Evolutionary conservation across 1,140 invertebrate genomes (phyloP), one percentile per base, ranked within the genome.

Genomic region (Penaeus indicus): DNA sequence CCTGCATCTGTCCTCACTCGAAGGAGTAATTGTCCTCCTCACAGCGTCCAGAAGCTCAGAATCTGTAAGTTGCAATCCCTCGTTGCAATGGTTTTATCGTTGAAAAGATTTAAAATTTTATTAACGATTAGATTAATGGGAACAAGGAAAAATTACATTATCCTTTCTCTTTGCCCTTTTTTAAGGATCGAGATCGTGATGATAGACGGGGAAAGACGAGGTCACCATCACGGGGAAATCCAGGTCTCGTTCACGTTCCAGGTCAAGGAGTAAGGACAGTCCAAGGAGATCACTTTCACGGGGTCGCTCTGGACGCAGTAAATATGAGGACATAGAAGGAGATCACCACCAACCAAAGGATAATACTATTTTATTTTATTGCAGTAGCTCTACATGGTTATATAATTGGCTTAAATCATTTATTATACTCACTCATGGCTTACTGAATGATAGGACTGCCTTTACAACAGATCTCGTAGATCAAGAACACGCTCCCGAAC

Each of bases 181-280:
- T 61, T 67, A 54, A 89, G 88, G 83, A 85, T 1, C 77, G 88
- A 80, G 89, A 90, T 75, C 11, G 89, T 42, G 89, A 90, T 84
- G 89, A 87, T 22, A 86, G 90, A 62, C 85, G 91, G n/a, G 83
- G 91, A n/a, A 54, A 92, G 95, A 72, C 94, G 8, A 92, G 94
- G 60, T 95, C 94, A 1, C 93, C 95, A 67, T 96, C 95, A 1
- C 95, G 95, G 93, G 95, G 95, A 80, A 93, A 85, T 94, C 94
- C 63, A 54, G 88, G 19, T 81, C 88, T 42, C 94, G 95, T 32
- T 87, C 89, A 16, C 93, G 95, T 18, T 94, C 93, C 62, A 93
- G 95, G 83, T 95, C 95, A 0, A 93, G 95, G 78, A 94, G 93
- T 90, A 93, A 93, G 83, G 94, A 94, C 64, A 93, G 94, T 87